These are phyloP conservation scores for Petroica traversi DNA, from an alignment of 2,113 vertebrate genomes.

Conservation along the genomic window DNA sequence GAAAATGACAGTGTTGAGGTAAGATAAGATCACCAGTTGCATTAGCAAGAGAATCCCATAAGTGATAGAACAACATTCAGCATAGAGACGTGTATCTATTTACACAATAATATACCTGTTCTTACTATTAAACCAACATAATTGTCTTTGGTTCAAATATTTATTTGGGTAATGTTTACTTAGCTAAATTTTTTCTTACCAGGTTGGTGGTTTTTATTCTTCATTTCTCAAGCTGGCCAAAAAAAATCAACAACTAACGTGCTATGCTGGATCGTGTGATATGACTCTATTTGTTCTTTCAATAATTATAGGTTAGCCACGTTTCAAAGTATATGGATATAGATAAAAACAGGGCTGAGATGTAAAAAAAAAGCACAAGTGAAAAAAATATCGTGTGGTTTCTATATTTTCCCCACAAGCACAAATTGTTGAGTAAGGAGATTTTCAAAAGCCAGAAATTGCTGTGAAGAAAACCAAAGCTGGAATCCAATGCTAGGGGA, in stretches of 20 bases:
- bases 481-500: slow-evolving; percentile 24
- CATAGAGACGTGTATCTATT: not conserved
- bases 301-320: slow-evolving; percentile 52
- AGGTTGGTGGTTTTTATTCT: not conserved
- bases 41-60: not conserved
- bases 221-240: not conserved
- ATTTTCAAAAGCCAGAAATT: slow-evolving; percentile 76
- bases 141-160: not conserved
- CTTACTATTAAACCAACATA: not conserved
- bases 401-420: slow-evolving; percentile 60
- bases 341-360: slow-evolving; percentile 67
- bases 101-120: not conserved
- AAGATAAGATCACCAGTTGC: slow-evolving; percentile 26
- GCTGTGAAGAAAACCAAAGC: slow-evolving; percentile 60
- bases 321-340: slow-evolving; percentile 21
- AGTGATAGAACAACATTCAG: not conserved
- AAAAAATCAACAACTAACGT: not conserved
- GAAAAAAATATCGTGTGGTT: slow-evolving; percentile 48
- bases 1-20: not conserved
- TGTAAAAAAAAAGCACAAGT: slow-evolving; percentile 47
- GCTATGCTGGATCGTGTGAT: not conserved
- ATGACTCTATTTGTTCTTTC: slow-evolving; percentile 31
- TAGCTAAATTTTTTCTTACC: not conserved
- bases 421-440: slow-evolving; percentile 75
- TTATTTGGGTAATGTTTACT: not conserved